A percentile compares a stretch with the other conserved stretches of the same genome.
phyloP scores from a whole-genome alignment of 2,888 invertebrate genomes.

The Eupithecia insigniata region DNA sequence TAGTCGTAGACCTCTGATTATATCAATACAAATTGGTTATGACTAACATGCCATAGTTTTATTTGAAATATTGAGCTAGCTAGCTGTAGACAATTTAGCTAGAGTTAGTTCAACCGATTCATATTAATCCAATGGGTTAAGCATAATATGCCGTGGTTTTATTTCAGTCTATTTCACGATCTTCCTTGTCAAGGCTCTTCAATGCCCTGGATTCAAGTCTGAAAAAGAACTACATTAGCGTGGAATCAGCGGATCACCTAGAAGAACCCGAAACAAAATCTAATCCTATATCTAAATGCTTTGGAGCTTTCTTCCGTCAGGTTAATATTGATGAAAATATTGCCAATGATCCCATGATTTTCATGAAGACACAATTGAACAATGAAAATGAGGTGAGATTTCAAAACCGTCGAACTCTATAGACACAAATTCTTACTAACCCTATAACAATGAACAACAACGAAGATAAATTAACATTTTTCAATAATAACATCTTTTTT shows the following conservation, averaged over 20 bases:
- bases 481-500: not conserved
- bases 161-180: not conserved
- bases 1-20: no score
- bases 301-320: not conserved
- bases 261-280: not conserved
- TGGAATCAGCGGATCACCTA: not conserved
- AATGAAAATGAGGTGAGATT: conserved; percentile 1
- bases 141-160: no score
- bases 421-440: no score
- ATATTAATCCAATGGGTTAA: no score
- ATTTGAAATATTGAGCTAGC: no score
- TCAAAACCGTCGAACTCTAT: no score
- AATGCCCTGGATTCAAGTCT: not conserved
- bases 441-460: no score
- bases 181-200: not conserved
- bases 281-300: not conserved
- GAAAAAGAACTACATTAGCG: not conserved
- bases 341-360: not conserved
- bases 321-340: not conserved
- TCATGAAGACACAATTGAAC: not conserved
- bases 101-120: no score
- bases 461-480: no score
- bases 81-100: no score
- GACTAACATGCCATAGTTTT: no score
- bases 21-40: no score